Evolutionary conservation across 2,888 invertebrate species (phyloP).

Genomic region (Aquatica leii): DNA sequence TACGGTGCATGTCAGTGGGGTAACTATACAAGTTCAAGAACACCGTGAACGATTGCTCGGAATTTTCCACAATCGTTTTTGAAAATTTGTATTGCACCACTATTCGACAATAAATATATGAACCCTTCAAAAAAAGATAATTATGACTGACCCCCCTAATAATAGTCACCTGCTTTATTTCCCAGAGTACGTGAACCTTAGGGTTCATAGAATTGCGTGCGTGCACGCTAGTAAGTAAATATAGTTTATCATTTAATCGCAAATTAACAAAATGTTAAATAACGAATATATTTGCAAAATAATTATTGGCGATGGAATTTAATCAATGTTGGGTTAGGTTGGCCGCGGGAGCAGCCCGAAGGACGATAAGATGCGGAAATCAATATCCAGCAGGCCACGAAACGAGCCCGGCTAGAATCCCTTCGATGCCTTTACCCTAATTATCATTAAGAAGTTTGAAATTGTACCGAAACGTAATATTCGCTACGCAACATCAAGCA

Average conservation of each 20-base stretch:
- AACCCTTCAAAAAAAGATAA: constrained; percentile 12
- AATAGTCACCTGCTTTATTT: constrained; percentile 30
- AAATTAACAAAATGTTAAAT: constrained; percentile 27
- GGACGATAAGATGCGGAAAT: constrained; percentile 47
- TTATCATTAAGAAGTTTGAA: constrained; percentile 36
- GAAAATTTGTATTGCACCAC: not conserved
- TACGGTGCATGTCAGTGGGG: too few species aligned
- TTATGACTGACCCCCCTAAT: constrained; percentile 17
- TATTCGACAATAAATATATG: not conserved
- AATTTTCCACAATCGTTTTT: too few species aligned
- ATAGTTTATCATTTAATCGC: constrained; percentile 13
- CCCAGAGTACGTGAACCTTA: constrained; percentile 27
- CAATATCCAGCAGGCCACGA: constrained; percentile 45
- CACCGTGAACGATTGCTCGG: too few species aligned
- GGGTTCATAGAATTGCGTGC: constrained; percentile 19
- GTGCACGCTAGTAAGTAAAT: constrained; percentile 11
- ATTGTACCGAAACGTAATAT: constrained; percentile 22
- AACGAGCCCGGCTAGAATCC: constrained; percentile 41
- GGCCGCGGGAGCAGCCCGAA: constrained; percentile 41
- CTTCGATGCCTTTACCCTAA: constrained; percentile 36
- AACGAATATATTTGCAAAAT: constrained; percentile 8
- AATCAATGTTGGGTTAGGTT: constrained; percentile 44
- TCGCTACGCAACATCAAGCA: constrained; percentile 7
- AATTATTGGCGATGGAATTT: constrained; percentile 40
- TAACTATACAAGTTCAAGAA: too few species aligned